Percentiles rank a stretch among this genome's conserved stretches.
phyloP scores from a whole-genome alignment of 2,797 vertebrate genomes.

The Crenuchus spilurus region DNA sequence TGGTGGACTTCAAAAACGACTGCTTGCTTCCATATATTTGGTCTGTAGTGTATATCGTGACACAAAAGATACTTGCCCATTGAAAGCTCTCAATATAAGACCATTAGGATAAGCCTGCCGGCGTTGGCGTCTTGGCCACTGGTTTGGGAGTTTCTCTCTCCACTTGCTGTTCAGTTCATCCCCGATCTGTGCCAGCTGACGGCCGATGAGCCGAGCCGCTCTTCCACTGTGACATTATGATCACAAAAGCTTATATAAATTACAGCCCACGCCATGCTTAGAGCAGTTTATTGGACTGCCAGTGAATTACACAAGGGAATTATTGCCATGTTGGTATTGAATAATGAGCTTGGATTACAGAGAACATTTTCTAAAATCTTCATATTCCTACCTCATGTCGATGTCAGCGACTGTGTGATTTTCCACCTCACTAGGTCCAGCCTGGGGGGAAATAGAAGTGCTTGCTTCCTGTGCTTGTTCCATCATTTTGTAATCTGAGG shows the following conservation, averaged over 20 bases:
- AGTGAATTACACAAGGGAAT: neutral
- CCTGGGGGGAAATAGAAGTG: conserved; percentile 66
- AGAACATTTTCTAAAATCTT: neutral
- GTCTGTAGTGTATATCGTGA: conserved; percentile 24
- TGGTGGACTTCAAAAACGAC: neutral
- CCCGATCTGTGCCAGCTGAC: conserved; percentile 86
- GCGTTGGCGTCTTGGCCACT: conserved; percentile 50
- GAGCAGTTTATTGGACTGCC: too few relatives aligned
- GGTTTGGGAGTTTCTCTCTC: conserved; percentile 51
- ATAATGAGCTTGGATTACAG: neutral
- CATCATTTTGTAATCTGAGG: conserved; percentile 74
- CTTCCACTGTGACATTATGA: conserved; percentile 56
- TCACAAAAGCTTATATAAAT: neutral
- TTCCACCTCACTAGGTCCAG: conserved; percentile 75
- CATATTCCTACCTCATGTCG: conserved; percentile 68
- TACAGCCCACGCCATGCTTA: too few relatives aligned
- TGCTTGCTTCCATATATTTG: neutral
- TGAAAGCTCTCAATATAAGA: conserved; percentile 64
- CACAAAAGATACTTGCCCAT: conserved; percentile 59
- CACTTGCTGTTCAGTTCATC: conserved; percentile 79
- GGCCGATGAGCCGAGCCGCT: conserved; percentile 74
- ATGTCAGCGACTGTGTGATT: conserved; percentile 47
- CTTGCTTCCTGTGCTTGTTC: conserved; percentile 66
- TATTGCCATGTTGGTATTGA: neutral
- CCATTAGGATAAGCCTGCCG: conserved; percentile 62